These are phyloP conservation scores for Myzus persicae DNA, from an alignment of 1,140 invertebrate species.

Conservation along the genomic window DNA sequence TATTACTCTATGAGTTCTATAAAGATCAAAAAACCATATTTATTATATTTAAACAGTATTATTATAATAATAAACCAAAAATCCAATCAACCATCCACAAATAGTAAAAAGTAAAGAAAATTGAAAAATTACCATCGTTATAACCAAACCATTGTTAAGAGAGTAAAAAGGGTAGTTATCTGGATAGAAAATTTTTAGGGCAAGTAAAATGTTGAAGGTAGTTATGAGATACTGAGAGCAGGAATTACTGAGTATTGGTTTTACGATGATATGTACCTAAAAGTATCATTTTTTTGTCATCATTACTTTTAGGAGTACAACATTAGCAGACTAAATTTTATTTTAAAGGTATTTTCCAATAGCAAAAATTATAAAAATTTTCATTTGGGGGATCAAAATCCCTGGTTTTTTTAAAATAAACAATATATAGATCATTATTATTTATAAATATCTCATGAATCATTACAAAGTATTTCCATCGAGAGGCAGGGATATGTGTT, in stretches of 20 bases:
- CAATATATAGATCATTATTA: too few species aligned
- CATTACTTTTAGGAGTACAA: neutral
- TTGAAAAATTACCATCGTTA: neutral
- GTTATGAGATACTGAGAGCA: neutral
- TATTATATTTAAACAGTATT: neutral
- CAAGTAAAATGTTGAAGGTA: neutral
- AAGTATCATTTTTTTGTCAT: neutral
- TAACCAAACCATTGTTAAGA: neutral
- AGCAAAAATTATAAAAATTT: neutral
- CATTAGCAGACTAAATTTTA: neutral
- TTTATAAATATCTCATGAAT: neutral
- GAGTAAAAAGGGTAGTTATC: too few species aligned
- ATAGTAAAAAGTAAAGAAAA: neutral
- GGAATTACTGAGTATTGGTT: neutral
- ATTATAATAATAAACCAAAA: neutral
- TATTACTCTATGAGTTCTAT: too few species aligned
- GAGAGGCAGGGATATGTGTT: too few species aligned
- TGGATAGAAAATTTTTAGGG: neutral
- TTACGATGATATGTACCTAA: neutral
- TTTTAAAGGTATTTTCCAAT: neutral
- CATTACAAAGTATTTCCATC: neutral
- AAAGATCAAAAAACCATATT: neutral
- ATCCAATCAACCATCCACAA: fast-evolving
- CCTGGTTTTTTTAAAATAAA: too few species aligned
- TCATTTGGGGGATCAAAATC: neutral